Percentiles rank a stretch among this genome's conserved stretches.
phyloP scores from a whole-genome alignment of 1,140 invertebrate genomes.

The Sitodiplosis mosellana region DNA sequence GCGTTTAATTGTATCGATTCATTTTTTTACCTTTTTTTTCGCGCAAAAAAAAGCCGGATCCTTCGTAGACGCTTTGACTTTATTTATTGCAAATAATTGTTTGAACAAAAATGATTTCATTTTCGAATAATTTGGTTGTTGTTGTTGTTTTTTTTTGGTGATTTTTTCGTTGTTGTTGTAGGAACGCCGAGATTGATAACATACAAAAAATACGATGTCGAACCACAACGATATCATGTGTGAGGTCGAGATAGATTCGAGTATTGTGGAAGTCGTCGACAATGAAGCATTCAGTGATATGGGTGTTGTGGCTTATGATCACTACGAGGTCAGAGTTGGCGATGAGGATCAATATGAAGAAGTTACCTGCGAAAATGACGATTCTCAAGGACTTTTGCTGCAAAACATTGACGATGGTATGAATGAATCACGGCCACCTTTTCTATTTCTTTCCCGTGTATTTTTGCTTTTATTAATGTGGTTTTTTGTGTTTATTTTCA shows the following conservation, averaged over 20 bases:
- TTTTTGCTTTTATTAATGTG: too few relatives aligned
- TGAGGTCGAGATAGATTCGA: conserved; percentile 33
- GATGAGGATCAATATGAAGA: conserved; percentile 14
- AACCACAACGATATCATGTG: conserved; percentile 38
- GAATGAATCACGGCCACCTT: not conserved
- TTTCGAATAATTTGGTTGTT: too few relatives aligned
- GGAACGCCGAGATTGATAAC: not conserved
- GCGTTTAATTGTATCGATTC: too few relatives aligned
- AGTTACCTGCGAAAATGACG: conserved; percentile 8
- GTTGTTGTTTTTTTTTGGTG: not conserved
- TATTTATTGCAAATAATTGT: not conserved
- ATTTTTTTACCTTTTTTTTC: too few relatives aligned
- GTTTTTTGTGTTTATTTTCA: not conserved
- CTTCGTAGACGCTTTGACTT: not conserved
- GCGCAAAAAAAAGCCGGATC: too few relatives aligned
- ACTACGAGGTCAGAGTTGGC: conserved; percentile 28
- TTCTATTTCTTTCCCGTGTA: not conserved
- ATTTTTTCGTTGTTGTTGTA: not conserved
- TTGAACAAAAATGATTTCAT: too few relatives aligned
- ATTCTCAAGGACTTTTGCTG: conserved; percentile 8
- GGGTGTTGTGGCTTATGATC: conserved; percentile 16
- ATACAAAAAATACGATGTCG: conserved; percentile 14
- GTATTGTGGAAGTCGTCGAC: conserved; percentile 24
- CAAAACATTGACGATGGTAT: conserved; percentile 14
- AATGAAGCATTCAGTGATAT: conserved; percentile 7